A percentile compares a stretch with the other conserved stretches of the same genome.
Evolutionary conservation across 1,140 invertebrate genomes (phyloP).

Genomic region (Scaptomyza montana): DNA sequence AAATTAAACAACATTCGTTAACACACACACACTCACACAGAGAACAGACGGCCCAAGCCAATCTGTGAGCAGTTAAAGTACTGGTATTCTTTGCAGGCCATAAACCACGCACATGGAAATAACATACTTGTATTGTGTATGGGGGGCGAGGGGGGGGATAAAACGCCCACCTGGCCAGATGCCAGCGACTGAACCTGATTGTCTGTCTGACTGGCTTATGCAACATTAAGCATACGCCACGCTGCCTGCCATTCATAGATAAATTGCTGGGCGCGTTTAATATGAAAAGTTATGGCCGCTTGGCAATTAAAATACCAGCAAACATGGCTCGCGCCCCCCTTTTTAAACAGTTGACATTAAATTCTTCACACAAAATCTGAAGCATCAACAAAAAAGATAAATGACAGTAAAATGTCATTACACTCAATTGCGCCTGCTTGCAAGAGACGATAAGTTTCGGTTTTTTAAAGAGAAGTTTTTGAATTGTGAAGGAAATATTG

Average conservation of each 20-base stretch:
- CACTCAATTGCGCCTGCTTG: background rate
- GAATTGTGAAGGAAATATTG: too few relatives aligned
- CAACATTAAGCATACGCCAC: conserved; percentile 74
- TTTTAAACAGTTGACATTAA: conserved; percentile 46
- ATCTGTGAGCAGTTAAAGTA: conserved; percentile 45
- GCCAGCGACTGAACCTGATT: conserved; percentile 11
- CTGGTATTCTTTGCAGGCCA: conserved; percentile 54
- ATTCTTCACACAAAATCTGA: background rate
- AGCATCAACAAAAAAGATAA: conserved; percentile 5
- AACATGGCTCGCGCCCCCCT: background rate
- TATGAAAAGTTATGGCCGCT: conserved; percentile 73
- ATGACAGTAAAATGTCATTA: conserved; percentile 6
- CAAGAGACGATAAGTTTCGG: background rate
- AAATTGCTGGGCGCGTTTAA: conserved; percentile 72
- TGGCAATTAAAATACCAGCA: conserved; percentile 62
- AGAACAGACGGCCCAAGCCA: conserved; percentile 28
- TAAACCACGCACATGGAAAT: conserved; percentile 52
- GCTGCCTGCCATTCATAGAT: conserved; percentile 71
- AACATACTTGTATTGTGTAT: background rate
- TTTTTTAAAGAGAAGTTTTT: too few relatives aligned
- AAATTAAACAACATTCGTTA: conserved; percentile 68
- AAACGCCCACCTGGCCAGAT: conserved; percentile 45
- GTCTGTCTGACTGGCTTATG: conserved; percentile 50
- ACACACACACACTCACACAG: conserved; percentile 40
- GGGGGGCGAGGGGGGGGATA: background rate